Evolutionary conservation across 2,113 vertebrate species (phyloP), one percentile per base, ranked within the genome.

Genomic region (Dinomys branickii): DNA sequence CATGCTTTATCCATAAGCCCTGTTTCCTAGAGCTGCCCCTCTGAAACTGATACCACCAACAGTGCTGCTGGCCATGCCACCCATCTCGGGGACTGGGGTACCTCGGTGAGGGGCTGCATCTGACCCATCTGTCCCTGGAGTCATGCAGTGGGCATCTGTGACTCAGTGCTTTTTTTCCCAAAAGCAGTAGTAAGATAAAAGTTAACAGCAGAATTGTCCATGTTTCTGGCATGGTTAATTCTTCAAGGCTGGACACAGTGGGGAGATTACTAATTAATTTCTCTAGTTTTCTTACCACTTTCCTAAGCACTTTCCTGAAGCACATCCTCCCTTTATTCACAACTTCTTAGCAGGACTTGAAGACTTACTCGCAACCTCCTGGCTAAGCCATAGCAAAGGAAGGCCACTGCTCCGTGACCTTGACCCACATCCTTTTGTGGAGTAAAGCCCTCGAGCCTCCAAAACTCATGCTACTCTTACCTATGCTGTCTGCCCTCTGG

Each of bases 61-160:
- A 12, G 71, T 11, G 14, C 14, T 12, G 12, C 11, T 28, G 11
- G 58, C 33, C 1, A 2, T 1, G 1, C 5, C 2, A 8, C 30
- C 9, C 69, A 33, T 14, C 63, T 17, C 7, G 33, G 56, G 50
- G 35, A 47, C 41, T 6, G 50, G 54, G 61, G 5, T 1, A 7
- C 59, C 38, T 56, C 59, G 4, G 69, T 67, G 78, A 54, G 61
- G 50, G 6, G 7, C 35, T 0, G 0, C 6, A 3, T 14, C 0
- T 1, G 0, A 12, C 20, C 30, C 26, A 2, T 9, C n/a, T 41
- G 28, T 56, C 26, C 69, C 26, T 47, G 4, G 12, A 2, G 54
- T 0, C 2, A 16, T 1, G 33, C 54, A 58, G 20, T 14, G 10
- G 16, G 54, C 44, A 22, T 14, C 35, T 30, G 26, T 30, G 85